Base-by-base conservation (phyloP, 2,797 vertebrate species). In the Euthynnus affinis region DNA sequence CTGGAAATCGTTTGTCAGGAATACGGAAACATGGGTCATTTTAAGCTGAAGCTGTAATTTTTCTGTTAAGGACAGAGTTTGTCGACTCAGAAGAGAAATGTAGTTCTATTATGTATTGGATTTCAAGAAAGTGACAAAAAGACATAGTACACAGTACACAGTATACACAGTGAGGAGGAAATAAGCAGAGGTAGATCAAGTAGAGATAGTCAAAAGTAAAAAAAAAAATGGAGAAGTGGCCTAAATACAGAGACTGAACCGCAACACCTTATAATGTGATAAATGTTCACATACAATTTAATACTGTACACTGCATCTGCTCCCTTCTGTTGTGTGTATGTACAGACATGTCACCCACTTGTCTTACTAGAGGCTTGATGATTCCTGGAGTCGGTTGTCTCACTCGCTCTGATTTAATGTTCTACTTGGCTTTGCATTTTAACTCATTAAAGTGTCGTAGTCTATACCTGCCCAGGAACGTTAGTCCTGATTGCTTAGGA, bases 401-500 rank as follows among this genome's bases (percentile, higher is more conserved):
- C 80, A 70, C 89, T 83, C 78, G 15, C 76, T 86, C 83, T 83
- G 82, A 91, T 91, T 91, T 88, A 89, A 90, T 88, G 90, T 92
- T 95, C 89, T 92, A 88, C 93, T 92, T 91, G 18, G 63, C 94
- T 92, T 94, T 96, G 94, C 95, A 88, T 93, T 93, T 93, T 91
- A 93, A 86, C 88, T 93, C 86, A 90, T 95, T 95, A 95, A 93
- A 91, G 90, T 92, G 94, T 93, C 90, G 87, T 93, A 92, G 93
- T 94, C 95, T 89, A 92, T 93, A 91, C 93, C 92, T 94, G 93
- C 93, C 93, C 84, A 72, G 82, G 90, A 59, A 71, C 92, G 91
- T 93, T 93, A 92, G 90, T 86, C 93, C 86, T 96, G 96, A 97
- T 97, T 96, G 96, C 95, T 93, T 92, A 92, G 95, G 94, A 96